Evolutionary conservation across 92 coral and sea anemone genomes (phyloP), one percentile per base, ranked within the genome.

Genomic region (Porites evermanni): DNA sequence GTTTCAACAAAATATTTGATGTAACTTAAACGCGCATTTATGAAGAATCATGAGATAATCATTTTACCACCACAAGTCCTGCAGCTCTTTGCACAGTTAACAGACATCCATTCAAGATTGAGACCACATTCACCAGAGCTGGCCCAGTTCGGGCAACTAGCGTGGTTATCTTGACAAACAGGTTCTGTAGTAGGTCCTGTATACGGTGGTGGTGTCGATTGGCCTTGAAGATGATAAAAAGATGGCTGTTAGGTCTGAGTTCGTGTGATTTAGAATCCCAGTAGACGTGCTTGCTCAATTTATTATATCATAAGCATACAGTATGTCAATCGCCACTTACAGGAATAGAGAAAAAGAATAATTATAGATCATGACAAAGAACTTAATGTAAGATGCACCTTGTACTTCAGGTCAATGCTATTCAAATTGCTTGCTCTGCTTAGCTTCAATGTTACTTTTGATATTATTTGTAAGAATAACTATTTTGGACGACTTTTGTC

Each of bases 11-110:
- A 11, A 58, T 1, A 29, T 29, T 29, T 2, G 32, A 29, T 29
- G 32, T 29, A 29, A 29, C 32, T 29, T 9, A 56, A 56, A 9
- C 12, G 16, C 0, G 63, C 59, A 8, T 17, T 29, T 18, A 19
- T 68, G 20, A 16, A 72, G 38, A 19, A 53, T 63, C 29, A 70
- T 3, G 53, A 19, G 6, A 60, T 38, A 32, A 24, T n/a, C 11
- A 24, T 61, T 77, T 8, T 84, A 94, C 97, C 94, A 51, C 97
- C 97, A 21, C 97, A 94, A 52, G 94, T 92, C 78, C 91, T 88
- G 79, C 97, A 94, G 70, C 94, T 91, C 88, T 94, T 94, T 52
- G 95, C 91, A 29, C 97, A 94, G 91, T 94, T 94, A 11, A 74
- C 78, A 5, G 93, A 75, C 97, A 94, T 94, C 97, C 97, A 94